Evolutionary conservation across 2,113 vertebrate genomes (phyloP), one percentile per base, ranked within the genome.

Genomic region (Thamnophis sirtalis): DNA sequence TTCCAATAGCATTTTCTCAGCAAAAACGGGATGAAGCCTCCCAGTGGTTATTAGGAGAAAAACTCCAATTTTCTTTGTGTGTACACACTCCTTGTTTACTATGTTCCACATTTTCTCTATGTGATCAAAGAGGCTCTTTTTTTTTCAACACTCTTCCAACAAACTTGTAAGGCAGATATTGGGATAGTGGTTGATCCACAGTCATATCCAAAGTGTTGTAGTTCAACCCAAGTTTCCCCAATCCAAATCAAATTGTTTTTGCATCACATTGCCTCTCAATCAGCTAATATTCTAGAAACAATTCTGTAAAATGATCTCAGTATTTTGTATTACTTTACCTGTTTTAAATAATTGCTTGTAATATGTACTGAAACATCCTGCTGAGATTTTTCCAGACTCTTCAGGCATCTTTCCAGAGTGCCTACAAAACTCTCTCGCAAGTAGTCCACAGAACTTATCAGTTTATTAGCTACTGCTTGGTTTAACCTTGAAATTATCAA

Each of bases 401-500:
- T 97, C 13, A 99, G 98, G 93, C 99, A 99, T 48, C 99, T 97
- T 94, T 99, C 99, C 93, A 99, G 97, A 0, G 99, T 99, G 17
- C 99, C 99, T 0, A 99, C 99, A 1, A 99, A 99, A 97, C 99
- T 99, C 97, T 99, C 99, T 0, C 99, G 96, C 84, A 99, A 97
- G 53, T 99, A 99, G 95, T 99, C 98, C 96, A 99, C 99, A 0
- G 99, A 99, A 94, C 98, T 99, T 96, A 98, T 99, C 1, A 99
- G 96, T 89, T 99, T 99, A 92, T 99, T 99, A 0, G 99, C 99
- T 93, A 99, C 99, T 0, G 99, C 99, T 96, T 99, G 99, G 95
- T 99, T 99, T 22, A 99, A 96, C 5, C 97, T 96, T 48, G 98
- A 97, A 90, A 99, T 98, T 22, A 99, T 99, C 95, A 99, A 97